Conservation (phyloP, 2,888 invertebrate species). For the Trissolcus brochymenae region DNA sequence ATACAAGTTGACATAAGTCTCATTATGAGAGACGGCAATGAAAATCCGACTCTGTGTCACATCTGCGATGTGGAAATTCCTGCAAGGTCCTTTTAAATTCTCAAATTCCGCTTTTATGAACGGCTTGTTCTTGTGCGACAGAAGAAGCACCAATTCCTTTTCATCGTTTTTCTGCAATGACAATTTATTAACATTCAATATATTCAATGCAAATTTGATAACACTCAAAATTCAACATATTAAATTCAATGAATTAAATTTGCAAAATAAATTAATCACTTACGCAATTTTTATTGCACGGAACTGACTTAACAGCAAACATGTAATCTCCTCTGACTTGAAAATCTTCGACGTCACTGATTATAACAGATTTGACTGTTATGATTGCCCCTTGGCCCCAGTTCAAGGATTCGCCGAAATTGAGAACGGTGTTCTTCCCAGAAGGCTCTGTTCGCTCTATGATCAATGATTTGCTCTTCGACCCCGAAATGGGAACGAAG, state of each 20-base stretch:
- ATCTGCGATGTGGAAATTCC: conserved; percentile 89
- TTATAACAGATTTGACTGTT: conserved; percentile 76
- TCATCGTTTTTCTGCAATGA: conserved; percentile 36
- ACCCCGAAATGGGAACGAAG: conserved; percentile 79
- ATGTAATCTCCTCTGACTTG: conserved; percentile 89
- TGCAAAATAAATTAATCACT: neutral
- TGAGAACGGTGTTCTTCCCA: conserved; percentile 78
- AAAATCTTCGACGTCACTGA: conserved; percentile 87
- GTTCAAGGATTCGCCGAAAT: conserved; percentile 59
- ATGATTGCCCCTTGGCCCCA: conserved; percentile 42
- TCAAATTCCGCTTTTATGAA: conserved; percentile 85
- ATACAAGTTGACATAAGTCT: conserved; percentile 86
- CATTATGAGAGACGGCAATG: conserved; percentile 88
- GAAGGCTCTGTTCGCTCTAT: conserved; percentile 84
- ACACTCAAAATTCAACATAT: neutral
- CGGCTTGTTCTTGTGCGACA: conserved; percentile 85
- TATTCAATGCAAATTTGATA: neutral
- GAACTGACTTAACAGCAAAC: conserved; percentile 85
- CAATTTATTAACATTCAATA: neutral
- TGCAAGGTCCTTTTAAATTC: conserved; percentile 81
- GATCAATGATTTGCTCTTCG: conserved; percentile 78
- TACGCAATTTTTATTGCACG: conserved; percentile 46
- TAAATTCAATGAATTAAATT: conserved; percentile 8
- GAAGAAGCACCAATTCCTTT: conserved; percentile 81
- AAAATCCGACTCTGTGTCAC: conserved; percentile 88